Percentiles rank a stretch among this genome's conserved stretches.
Evolutionary conservation across 2,888 invertebrate species (phyloP).

Genomic region (Penaeus monodon): DNA sequence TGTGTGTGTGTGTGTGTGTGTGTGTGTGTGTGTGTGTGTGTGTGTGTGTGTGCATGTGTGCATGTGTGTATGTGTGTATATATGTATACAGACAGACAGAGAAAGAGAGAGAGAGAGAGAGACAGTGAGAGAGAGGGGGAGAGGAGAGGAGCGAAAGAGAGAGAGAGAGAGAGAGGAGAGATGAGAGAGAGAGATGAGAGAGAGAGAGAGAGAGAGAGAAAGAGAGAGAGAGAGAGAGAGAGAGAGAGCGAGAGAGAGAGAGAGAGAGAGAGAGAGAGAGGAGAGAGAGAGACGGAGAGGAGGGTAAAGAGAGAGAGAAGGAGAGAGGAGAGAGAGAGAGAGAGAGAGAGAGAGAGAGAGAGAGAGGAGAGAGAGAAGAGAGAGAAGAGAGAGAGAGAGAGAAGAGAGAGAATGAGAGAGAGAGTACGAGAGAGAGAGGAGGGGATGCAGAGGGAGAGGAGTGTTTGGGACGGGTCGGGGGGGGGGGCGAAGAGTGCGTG

Average conservation of each 20-base stretch:
- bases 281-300: not conserved
- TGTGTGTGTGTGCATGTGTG: too few species aligned
- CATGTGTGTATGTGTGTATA: too few species aligned
- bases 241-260: not conserved
- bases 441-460: too few species aligned
- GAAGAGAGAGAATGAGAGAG: not conserved
- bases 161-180: too few species aligned
- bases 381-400: fast-evolving
- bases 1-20: too few species aligned
- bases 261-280: not conserved
- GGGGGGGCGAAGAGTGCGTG: too few species aligned
- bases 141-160: too few species aligned
- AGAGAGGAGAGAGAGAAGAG: not conserved
- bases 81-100: too few species aligned
- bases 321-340: conserved; percentile 9
- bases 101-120: too few species aligned
- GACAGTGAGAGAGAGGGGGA: too few species aligned
- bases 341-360: not conserved
- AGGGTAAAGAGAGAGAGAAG: not conserved
- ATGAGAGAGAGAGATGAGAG: not conserved
- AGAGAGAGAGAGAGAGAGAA: not conserved
- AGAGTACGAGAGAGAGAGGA: not conserved
- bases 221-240: not conserved
- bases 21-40: too few species aligned
- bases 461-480: too few species aligned